phyloP scores from a whole-genome alignment of 2,888 invertebrate species.

The Agrochola macilenta region DNA sequence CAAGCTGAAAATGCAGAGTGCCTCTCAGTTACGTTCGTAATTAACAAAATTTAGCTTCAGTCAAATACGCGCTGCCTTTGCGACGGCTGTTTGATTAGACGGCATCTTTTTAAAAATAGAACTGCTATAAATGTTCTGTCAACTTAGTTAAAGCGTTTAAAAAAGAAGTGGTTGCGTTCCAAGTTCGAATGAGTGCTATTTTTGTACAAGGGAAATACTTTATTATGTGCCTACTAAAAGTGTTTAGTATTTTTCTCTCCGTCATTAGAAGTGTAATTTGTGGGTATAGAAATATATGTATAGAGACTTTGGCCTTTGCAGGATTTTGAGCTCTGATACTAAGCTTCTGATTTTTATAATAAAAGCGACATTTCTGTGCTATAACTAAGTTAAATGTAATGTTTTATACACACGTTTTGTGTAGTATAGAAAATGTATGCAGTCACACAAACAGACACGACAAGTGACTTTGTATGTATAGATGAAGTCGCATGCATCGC shows the following conservation, averaged over 20 bases:
- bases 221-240: neutral
- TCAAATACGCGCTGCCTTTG: constrained; percentile 44
- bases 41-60: constrained; percentile 48
- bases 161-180: constrained; percentile 37
- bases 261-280: neutral
- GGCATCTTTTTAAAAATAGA: constrained; percentile 46
- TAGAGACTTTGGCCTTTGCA: neutral
- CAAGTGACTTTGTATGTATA: no score
- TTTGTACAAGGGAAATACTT: neutral
- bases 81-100: constrained; percentile 37
- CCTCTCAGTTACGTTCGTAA: constrained; percentile 39
- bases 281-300: neutral
- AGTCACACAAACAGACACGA: no score
- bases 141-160: constrained; percentile 51
- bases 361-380: no score
- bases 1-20: constrained; percentile 26
- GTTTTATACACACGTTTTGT: no score
- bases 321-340: neutral
- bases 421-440: no score
- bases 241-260: neutral
- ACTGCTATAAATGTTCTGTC: constrained; percentile 39
- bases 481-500: no score
- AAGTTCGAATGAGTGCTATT: constrained; percentile 24
- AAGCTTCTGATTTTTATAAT: neutral
- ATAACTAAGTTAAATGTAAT: no score